Percentiles rank a stretch among this genome's conserved stretches.
These are phyloP conservation scores for Melozone crissalis DNA, from an alignment of 2,113 vertebrate species.

Conservation along the genomic window DNA sequence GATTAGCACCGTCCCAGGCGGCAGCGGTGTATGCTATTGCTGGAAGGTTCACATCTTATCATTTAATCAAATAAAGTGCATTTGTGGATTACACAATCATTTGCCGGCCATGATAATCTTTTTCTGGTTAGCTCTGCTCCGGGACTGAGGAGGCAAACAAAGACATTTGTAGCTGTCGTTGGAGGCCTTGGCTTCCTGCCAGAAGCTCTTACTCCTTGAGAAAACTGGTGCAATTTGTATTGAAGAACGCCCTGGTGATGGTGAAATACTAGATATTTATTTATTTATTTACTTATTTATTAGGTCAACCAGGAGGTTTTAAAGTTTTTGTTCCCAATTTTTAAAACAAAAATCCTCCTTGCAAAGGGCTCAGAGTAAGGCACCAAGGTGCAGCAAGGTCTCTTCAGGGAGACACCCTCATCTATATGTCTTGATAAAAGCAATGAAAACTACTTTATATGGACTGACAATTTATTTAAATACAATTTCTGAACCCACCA, in stretches of 20 bases:
- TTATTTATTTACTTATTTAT: neutral
- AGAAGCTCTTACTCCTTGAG: slow-evolving; percentile 34
- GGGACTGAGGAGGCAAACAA: slow-evolving; percentile 54
- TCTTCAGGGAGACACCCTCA: neutral
- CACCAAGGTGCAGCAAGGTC: neutral
- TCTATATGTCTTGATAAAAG: neutral
- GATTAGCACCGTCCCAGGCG: accelerated
- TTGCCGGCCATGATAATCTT: slow-evolving; percentile 54
- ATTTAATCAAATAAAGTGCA: slow-evolving; percentile 70
- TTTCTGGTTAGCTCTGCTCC: slow-evolving; percentile 59
- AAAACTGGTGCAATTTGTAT: slow-evolving; percentile 32
- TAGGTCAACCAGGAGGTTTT: neutral
- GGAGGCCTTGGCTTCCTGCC: slow-evolving; percentile 42
- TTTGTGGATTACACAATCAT: slow-evolving; percentile 58
- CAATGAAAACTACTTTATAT: neutral
- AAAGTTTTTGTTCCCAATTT: neutral
- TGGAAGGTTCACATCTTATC: slow-evolving; percentile 57
- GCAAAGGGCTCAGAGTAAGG: neutral
- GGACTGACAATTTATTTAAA: neutral
- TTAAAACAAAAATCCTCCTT: neutral
- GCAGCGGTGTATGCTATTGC: neutral
- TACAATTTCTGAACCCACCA: neutral
- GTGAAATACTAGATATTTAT: neutral
- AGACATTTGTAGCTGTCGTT: slow-evolving; percentile 61
- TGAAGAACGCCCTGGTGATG: neutral